These are phyloP conservation scores for Thymallus thymallus DNA, from an alignment of 2,113 vertebrate genomes.

Conservation along the genomic window DNA sequence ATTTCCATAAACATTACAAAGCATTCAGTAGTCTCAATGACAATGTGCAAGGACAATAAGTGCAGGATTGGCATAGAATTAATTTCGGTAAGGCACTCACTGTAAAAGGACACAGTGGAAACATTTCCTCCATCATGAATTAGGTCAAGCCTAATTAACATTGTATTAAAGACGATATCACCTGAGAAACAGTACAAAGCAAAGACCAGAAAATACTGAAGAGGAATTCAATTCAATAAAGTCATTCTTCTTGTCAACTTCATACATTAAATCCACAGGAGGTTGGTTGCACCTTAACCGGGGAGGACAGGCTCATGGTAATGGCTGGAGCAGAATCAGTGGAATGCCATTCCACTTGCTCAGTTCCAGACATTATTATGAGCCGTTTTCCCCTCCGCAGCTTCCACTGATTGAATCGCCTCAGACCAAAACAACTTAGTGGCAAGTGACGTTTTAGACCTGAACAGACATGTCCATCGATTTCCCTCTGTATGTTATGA, in stretches of 20 bases:
- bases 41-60: slow-evolving; percentile 2
- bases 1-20: not conserved
- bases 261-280: not conserved
- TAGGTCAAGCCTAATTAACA: not conserved
- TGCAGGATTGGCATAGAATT: slow-evolving; percentile 18
- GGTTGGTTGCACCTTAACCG: no score
- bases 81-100: slow-evolving; percentile 31
- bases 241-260: not conserved
- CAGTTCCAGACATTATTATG: no score
- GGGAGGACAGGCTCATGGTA: no score
- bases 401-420: not conserved
- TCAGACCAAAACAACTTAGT: not conserved
- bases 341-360: no score
- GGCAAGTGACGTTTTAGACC: no score
- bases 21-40: not conserved
- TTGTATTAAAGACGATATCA: not conserved
- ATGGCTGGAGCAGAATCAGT: no score
- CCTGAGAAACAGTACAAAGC: not conserved
- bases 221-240: not conserved
- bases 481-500: not conserved
- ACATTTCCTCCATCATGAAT: not conserved
- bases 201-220: not conserved
- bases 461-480: no score
- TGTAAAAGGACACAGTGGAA: not conserved
- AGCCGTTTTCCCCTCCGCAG: no score